Percentiles rank a stretch among this genome's conserved stretches.
Evolutionary conservation across 2,113 vertebrate genomes (phyloP).

Genomic region (Pica pica): DNA sequence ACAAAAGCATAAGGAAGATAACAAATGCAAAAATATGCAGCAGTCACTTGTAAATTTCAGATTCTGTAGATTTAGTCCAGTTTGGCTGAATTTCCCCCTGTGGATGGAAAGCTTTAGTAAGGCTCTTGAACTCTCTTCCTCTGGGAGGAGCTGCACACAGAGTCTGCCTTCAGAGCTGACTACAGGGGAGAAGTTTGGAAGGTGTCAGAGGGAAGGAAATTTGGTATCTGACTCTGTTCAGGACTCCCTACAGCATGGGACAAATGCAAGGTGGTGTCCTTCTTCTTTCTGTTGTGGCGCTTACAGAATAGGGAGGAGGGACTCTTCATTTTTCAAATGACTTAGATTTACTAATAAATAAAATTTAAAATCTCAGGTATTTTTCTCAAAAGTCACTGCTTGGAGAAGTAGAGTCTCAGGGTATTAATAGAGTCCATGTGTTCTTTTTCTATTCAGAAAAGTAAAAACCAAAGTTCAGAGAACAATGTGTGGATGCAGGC

Average conservation of each 20-base stretch:
- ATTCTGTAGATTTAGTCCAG: background rate
- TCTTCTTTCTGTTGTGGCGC: background rate
- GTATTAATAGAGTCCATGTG: background rate
- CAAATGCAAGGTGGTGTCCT: background rate
- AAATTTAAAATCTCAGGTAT: background rate
- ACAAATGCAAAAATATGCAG: rapidly evolving
- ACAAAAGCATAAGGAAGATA: background rate
- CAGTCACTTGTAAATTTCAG: background rate
- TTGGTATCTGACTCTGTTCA: background rate
- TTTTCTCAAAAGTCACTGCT: background rate
- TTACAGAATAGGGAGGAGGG: background rate
- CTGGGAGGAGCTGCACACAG: background rate
- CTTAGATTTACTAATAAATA: background rate
- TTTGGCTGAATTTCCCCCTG: background rate
- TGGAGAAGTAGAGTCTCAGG: background rate
- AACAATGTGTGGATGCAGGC: background rate
- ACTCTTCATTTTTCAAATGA: background rate
- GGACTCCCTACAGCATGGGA: background rate
- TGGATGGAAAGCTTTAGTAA: background rate
- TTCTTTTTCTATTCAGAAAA: background rate
- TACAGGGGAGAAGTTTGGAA: background rate
- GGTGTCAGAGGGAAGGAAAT: background rate
- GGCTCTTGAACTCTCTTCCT: background rate
- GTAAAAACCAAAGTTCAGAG: background rate
- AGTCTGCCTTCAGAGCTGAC: background rate